These are phyloP conservation scores for Microplitis demolitor DNA, from an alignment of 1,140 invertebrate species.

Conservation along the genomic window DNA sequence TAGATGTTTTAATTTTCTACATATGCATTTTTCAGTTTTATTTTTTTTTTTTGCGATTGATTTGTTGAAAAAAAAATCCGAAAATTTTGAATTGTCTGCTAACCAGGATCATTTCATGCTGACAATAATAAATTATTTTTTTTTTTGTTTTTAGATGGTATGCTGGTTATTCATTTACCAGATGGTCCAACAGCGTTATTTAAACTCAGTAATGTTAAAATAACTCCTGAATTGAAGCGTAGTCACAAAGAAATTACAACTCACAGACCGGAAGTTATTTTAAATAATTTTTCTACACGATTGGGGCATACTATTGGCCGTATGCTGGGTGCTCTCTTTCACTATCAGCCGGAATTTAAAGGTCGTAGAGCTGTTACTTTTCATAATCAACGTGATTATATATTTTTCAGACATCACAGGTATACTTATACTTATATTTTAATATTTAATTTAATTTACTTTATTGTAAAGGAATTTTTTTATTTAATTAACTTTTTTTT, in stretches of 20 bases:
- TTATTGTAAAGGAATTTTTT: background rate
- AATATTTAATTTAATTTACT: background rate
- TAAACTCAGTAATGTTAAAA: conserved; percentile 78
- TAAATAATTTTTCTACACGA: conserved; percentile 96
- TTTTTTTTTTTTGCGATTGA: too few species aligned
- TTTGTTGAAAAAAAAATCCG: too few species aligned
- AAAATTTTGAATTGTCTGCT: too few species aligned
- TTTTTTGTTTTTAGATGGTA: conserved; percentile 65
- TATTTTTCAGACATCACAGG: conserved; percentile 98
- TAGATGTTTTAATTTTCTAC: too few species aligned
- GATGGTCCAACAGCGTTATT: conserved; percentile 94
- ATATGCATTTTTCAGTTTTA: too few species aligned
- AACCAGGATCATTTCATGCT: background rate
- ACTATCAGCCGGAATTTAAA: conserved; percentile 93
- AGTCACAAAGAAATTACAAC: conserved; percentile 79
- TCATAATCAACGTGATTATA: conserved; percentile 98
- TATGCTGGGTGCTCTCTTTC: conserved; percentile 95
- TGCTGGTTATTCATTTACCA: conserved; percentile 92
- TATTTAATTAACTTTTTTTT: conserved; percentile 26
- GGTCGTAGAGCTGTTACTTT: conserved; percentile 94
- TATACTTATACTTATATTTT: conserved; percentile 49
- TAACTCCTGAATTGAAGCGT: conserved; percentile 78
- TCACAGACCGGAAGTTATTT: conserved; percentile 92
- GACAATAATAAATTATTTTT: background rate
- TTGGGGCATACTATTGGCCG: conserved; percentile 88